These are phyloP conservation scores for Meta bourneti DNA, from an alignment of 2,888 invertebrate genomes.

Conservation along the genomic window DNA sequence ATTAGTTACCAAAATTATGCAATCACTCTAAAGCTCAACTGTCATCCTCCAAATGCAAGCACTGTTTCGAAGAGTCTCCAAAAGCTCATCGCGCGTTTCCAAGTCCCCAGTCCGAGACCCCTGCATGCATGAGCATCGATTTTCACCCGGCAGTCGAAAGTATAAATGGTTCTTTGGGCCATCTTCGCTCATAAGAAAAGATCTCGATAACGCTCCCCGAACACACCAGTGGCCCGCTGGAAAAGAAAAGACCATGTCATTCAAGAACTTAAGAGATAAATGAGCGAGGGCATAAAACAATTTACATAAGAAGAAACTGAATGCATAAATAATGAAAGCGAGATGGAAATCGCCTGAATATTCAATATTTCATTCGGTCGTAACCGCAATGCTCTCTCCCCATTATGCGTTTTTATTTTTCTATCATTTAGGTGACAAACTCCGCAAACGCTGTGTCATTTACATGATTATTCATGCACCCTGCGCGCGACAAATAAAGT, in stretches of 20 bases:
- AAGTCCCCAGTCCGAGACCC: neutral
- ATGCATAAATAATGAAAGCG: constrained; percentile 68
- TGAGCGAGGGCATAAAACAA: constrained; percentile 56
- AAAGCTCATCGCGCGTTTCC: too few relatives aligned
- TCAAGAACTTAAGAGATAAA: constrained; percentile 49
- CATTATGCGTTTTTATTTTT: constrained; percentile 44
- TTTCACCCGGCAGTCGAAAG: neutral
- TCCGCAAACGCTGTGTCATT: constrained; percentile 32
- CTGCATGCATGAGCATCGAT: neutral
- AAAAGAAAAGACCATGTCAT: constrained; percentile 16
- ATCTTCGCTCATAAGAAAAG: constrained; percentile 13
- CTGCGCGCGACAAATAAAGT: constrained; percentile 13
- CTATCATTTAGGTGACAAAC: constrained; percentile 47
- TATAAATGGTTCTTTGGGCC: neutral
- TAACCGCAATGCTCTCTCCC: constrained; percentile 39
- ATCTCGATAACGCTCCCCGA: constrained; percentile 49
- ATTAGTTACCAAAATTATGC: too few relatives aligned
- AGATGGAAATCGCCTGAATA: constrained; percentile 65
- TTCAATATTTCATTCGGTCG: constrained; percentile 61
- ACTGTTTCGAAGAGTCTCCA: too few relatives aligned
- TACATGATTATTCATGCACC: constrained; percentile 64
- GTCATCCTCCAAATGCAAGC: too few relatives aligned
- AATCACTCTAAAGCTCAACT: too few relatives aligned
- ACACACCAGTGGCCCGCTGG: constrained; percentile 23
- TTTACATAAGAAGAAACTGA: constrained; percentile 72